Evolutionary conservation across 2,113 vertebrate genomes (phyloP).

Genomic region (Prolemur simus): DNA sequence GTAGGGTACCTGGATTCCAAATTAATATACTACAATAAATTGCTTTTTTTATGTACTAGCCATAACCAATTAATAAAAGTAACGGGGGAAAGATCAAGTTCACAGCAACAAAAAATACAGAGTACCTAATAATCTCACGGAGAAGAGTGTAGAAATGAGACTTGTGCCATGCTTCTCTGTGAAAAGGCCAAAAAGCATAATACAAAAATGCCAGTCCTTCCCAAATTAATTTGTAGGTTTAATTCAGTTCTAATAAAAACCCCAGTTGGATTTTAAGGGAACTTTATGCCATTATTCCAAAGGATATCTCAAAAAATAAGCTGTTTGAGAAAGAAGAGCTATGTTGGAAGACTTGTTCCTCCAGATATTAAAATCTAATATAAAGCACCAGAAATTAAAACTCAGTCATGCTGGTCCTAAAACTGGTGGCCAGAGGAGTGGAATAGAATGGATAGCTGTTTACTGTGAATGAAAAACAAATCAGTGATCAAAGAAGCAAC

Average conservation of each 20-base stretch:
- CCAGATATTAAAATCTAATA: not conserved
- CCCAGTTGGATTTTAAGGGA: not conserved
- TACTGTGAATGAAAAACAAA: not conserved
- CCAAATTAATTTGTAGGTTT: not conserved
- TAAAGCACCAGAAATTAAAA: not conserved
- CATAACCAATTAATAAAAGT: not conserved
- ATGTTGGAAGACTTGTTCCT: not conserved
- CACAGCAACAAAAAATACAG: not conserved
- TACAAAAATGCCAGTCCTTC: not conserved
- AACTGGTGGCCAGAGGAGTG: not conserved
- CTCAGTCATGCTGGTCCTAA: not conserved
- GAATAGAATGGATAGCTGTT: not conserved
- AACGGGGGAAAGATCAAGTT: not conserved
- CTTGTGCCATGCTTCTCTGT: not conserved
- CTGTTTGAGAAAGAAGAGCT: not conserved
- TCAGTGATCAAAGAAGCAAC: not conserved
- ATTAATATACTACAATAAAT: slow-evolving; percentile 11
- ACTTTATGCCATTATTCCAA: not conserved
- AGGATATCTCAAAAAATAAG: not conserved
- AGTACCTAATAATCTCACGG: not conserved
- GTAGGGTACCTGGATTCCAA: not conserved
- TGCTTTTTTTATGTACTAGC: not conserved
- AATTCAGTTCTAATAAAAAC: not conserved
- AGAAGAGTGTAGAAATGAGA: not conserved
- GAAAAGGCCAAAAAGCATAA: not conserved